Percentiles rank a stretch among this genome's conserved stretches.
These are phyloP conservation scores for Australoheros facetus DNA, from an alignment of 2,797 vertebrate genomes.

Conservation along the genomic window DNA sequence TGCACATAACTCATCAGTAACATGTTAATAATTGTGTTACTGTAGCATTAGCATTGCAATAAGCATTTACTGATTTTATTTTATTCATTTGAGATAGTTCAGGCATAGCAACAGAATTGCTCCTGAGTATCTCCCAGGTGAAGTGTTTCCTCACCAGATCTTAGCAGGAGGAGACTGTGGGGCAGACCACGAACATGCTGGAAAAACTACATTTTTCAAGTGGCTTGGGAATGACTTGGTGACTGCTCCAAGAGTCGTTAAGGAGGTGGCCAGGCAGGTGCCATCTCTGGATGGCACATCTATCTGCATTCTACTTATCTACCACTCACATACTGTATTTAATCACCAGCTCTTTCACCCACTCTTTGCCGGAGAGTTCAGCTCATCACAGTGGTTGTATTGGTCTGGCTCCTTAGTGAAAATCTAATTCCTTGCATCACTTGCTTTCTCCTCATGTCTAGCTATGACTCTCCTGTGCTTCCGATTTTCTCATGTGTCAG, in stretches of 20 bases:
- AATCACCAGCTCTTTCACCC: background rate
- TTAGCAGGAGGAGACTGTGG: background rate
- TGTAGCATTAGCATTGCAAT: background rate
- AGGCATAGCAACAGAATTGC: too few species aligned
- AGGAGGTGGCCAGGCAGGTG: background rate
- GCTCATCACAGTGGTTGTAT: background rate
- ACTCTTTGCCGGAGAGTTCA: background rate
- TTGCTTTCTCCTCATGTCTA: background rate
- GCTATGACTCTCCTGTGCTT: background rate
- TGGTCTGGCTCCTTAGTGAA: background rate
- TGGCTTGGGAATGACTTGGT: background rate
- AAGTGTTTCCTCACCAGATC: background rate
- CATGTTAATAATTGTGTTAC: background rate
- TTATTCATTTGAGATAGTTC: too few species aligned
- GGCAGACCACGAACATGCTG: background rate
- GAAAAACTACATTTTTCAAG: background rate
- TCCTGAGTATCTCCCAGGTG: background rate
- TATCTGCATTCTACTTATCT: background rate
- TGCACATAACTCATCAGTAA: too few species aligned
- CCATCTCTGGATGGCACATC: background rate
- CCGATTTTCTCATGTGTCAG: background rate
- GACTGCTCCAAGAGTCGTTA: background rate
- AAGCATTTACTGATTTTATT: too few species aligned
- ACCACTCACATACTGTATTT: background rate
- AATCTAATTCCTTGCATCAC: background rate